Percentiles rank a stretch among this genome's conserved stretches.
phyloP scores from a whole-genome alignment of 2,888 invertebrate species.

The Xestia xanthographa region DNA sequence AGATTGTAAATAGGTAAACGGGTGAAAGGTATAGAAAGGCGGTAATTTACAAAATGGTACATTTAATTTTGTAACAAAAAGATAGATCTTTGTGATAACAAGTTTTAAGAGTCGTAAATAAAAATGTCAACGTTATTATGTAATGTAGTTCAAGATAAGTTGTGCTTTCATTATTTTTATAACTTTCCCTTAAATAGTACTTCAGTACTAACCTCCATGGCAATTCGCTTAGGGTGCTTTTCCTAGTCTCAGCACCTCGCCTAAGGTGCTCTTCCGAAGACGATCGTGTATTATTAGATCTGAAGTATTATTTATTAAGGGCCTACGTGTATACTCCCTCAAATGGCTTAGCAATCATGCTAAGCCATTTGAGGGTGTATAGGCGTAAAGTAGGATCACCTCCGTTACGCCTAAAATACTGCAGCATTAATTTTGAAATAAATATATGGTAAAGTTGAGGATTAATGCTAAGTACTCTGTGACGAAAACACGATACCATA shows the following conservation, averaged over 20 bases:
- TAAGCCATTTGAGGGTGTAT: too few relatives aligned
- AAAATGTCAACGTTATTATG: conserved; percentile 44
- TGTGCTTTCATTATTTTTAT: conserved; percentile 5
- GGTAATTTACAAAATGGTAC: conserved; percentile 57
- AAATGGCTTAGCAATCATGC: too few relatives aligned
- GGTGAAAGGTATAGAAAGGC: conserved; percentile 76
- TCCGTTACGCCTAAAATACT: too few relatives aligned
- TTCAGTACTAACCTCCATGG: not conserved
- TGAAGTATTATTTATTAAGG: not conserved
- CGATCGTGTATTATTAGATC: not conserved
- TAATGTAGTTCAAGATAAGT: conserved; percentile 13
- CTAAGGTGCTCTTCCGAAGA: not conserved
- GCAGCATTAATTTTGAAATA: too few relatives aligned
- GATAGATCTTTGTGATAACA: conserved; percentile 49
- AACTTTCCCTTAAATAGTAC: conserved; percentile 21
- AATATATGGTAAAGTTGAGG: too few relatives aligned
- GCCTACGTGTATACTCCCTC: too few relatives aligned
- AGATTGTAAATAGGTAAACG: conserved; percentile 62
- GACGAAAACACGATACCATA: too few relatives aligned
- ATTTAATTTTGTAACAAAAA: conserved; percentile 49
- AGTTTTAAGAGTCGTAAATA: conserved; percentile 22
- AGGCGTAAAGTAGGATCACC: too few relatives aligned
- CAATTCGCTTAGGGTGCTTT: too few relatives aligned
- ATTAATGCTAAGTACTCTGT: too few relatives aligned
- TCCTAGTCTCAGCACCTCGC: not conserved